Conservation (phyloP, 2,797 vertebrate species). For the Molossus molossus region DNA sequence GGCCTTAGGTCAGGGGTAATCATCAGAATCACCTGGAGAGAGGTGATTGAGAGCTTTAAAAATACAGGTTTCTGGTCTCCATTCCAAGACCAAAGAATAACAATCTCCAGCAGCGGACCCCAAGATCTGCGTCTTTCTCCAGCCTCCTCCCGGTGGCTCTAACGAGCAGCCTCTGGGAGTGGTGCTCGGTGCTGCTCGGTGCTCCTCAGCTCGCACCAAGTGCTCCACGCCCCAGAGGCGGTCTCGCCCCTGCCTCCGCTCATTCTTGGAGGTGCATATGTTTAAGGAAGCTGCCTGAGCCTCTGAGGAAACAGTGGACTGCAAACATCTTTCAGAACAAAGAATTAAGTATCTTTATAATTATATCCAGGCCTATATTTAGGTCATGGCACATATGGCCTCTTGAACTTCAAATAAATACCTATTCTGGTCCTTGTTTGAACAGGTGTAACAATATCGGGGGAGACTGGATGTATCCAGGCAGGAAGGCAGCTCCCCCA, state of each 20-base stretch:
- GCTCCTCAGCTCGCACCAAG: background rate
- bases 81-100: background rate
- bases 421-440: constrained; percentile 85
- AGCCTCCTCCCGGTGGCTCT: background rate
- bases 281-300: constrained; percentile 34
- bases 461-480: constrained; percentile 78
- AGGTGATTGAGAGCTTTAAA: background rate
- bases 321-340: constrained; percentile 83
- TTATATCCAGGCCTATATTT: constrained; percentile 80
- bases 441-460: constrained; percentile 86
- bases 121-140: background rate
- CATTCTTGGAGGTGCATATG: background rate
- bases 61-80: background rate
- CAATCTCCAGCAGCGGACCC: background rate
- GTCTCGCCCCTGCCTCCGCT: background rate
- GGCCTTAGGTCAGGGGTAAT: background rate
- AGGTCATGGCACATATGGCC: constrained; percentile 81
- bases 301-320: constrained; percentile 60
- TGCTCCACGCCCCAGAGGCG: fast-evolving
- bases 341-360: constrained; percentile 83
- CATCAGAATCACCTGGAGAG: background rate
- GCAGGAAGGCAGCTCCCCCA: constrained; percentile 78
- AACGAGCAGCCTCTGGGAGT: background rate
- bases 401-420: constrained; percentile 85
- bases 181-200: fast-evolving